Percentiles rank a stretch among this genome's conserved stretches.
phyloP scores from a whole-genome alignment of 2,113 vertebrate genomes.

The cat (Felis catus) region DNA sequence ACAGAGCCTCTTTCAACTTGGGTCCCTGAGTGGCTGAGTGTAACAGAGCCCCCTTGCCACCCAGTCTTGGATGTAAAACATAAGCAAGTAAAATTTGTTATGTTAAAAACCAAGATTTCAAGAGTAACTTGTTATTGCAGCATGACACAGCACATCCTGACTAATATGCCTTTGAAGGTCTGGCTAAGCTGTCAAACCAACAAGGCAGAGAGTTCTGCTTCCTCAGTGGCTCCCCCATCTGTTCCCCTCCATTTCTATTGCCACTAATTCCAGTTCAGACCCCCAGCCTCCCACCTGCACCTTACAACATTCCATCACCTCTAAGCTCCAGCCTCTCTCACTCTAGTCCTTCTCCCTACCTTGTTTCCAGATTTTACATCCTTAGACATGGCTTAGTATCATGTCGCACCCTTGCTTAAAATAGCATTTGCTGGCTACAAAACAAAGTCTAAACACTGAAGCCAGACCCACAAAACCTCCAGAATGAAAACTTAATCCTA shows the following conservation, averaged over 20 bases:
- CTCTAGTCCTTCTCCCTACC: background rate
- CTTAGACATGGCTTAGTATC: background rate
- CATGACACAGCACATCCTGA: background rate
- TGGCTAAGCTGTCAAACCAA: background rate
- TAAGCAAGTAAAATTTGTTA: background rate
- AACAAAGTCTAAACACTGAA: background rate
- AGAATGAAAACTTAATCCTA: background rate
- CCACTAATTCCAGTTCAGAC: background rate
- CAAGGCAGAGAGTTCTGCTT: background rate
- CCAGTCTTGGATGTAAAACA: background rate
- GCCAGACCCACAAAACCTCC: background rate
- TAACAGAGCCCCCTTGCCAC: background rate
- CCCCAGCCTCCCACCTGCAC: background rate
- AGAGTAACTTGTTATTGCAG: background rate
- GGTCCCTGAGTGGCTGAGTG: background rate
- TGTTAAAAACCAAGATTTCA: background rate
- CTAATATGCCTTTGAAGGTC: background rate
- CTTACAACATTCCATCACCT: background rate
- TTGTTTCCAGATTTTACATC: background rate
- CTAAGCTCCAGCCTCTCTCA: background rate
- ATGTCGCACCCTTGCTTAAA: background rate
- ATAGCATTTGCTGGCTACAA: background rate
- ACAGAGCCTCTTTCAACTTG: background rate
- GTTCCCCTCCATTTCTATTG: background rate
- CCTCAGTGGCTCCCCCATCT: background rate